Percentiles rank a stretch among this genome's conserved stretches.
These are phyloP conservation scores for Eurystomus gularis DNA, from an alignment of 2,113 vertebrate species.

Conservation along the genomic window DNA sequence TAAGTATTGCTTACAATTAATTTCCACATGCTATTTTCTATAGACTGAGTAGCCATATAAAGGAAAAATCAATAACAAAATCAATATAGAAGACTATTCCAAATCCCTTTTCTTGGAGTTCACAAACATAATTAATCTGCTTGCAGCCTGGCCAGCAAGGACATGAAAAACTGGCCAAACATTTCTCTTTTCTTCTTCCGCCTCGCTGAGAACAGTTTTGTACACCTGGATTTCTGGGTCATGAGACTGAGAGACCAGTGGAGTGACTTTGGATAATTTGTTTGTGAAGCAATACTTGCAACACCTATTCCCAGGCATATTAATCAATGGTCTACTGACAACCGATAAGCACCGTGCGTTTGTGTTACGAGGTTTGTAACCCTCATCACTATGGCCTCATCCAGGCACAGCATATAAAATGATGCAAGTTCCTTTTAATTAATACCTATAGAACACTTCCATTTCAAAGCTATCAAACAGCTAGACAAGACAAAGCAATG, in stretches of 20 bases:
- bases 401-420: not conserved
- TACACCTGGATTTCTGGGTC: not conserved
- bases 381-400: not conserved
- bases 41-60: not conserved
- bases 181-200: not conserved
- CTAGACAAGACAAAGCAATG: not conserved
- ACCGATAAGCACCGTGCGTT: not conserved
- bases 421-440: not conserved
- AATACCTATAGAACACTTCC: not conserved
- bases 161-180: not conserved
- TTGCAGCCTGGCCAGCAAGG: fast-evolving
- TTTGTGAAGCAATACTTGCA: constrained; percentile 12
- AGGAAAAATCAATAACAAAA: not conserved
- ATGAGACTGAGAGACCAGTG: constrained; percentile 21
- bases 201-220: not conserved
- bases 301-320: constrained; percentile 14
- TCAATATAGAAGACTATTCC: not conserved
- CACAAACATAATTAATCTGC: not conserved
- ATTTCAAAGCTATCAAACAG: not conserved
- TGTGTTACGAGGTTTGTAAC: not conserved
- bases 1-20: not conserved
- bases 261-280: constrained; percentile 18
- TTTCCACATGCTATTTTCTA: not conserved
- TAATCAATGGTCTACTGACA: not conserved
- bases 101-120: not conserved